A percentile compares a stretch with the other conserved stretches of the same genome.
Evolutionary conservation across 2,888 invertebrate species (phyloP).

Genomic region (Leptothorax acervorum): DNA sequence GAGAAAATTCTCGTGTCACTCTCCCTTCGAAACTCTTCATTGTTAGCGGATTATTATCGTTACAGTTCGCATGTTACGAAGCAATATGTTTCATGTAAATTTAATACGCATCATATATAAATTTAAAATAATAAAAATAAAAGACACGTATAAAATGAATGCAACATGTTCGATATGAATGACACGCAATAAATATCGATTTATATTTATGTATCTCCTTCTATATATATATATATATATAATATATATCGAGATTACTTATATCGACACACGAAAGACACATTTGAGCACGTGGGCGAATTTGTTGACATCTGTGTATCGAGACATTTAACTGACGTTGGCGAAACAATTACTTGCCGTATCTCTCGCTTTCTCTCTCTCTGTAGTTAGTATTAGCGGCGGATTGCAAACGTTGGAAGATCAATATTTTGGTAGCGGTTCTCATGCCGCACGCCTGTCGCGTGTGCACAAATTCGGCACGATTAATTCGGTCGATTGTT

Average conservation of each 20-base stretch:
- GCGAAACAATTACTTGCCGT: constrained; percentile 37
- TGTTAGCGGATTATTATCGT: constrained; percentile 7
- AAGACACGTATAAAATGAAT: neutral
- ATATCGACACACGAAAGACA: constrained; percentile 5
- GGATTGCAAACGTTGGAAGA: constrained; percentile 46
- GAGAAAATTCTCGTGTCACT: constrained; percentile 41
- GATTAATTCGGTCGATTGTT: constrained; percentile 41
- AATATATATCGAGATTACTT: neutral
- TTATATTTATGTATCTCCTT: neutral
- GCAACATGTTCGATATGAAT: neutral
- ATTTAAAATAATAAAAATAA: neutral
- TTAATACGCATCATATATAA: neutral
- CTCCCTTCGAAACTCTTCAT: neutral
- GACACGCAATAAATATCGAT: neutral
- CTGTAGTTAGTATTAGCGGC: constrained; percentile 41
- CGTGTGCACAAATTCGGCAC: constrained; percentile 39
- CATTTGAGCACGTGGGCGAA: constrained; percentile 41
- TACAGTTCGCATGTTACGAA: neutral
- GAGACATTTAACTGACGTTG: constrained; percentile 43
- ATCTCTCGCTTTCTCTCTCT: constrained; percentile 7
- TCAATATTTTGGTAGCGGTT: constrained; percentile 55
- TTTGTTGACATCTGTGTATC: constrained; percentile 46
- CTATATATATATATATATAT: too few species aligned
- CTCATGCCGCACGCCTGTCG: constrained; percentile 38
- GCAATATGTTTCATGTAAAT: neutral